These are phyloP conservation scores for Drosophila cognata DNA, from an alignment of 2,888 invertebrate species.

Conservation along the genomic window DNA sequence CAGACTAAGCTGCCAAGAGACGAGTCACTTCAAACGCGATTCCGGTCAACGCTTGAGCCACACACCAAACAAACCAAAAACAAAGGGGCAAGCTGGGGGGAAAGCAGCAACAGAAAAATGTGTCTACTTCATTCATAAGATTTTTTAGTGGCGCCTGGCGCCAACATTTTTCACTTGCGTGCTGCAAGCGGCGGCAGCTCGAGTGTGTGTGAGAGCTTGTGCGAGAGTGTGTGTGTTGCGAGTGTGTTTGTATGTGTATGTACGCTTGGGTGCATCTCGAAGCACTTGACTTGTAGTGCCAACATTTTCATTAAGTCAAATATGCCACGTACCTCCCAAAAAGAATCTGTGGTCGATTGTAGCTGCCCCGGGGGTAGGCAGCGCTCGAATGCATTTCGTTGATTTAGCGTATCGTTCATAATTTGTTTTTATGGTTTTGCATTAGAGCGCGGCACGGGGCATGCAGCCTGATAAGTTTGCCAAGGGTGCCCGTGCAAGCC, in stretches of 20 bases:
- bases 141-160: slow-evolving; percentile 82
- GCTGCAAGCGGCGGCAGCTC: slow-evolving; percentile 61
- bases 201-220: slow-evolving; percentile 29
- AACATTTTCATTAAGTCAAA: slow-evolving; percentile 83
- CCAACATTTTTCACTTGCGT: slow-evolving; percentile 79
- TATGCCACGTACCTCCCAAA: slow-evolving; percentile 67
- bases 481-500: neutral
- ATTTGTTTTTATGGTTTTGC: slow-evolving; percentile 82
- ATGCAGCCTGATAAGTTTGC: slow-evolving; percentile 48
- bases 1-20: slow-evolving; percentile 23
- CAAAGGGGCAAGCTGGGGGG: slow-evolving; percentile 3
- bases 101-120: slow-evolving; percentile 56
- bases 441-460: slow-evolving; percentile 62
- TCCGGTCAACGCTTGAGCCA: slow-evolving; percentile 59
- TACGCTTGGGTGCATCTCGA: slow-evolving; percentile 77
- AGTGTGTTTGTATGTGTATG: slow-evolving; percentile 33
- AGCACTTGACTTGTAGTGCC: slow-evolving; percentile 84
- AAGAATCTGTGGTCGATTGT: slow-evolving; percentile 36
- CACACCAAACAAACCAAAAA: slow-evolving; percentile 25
- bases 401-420: slow-evolving; percentile 83
- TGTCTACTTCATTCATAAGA: slow-evolving; percentile 80
- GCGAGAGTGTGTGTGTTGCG: slow-evolving; percentile 9
- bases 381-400: slow-evolving; percentile 68
- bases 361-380: slow-evolving; percentile 13
- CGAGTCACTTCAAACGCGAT: slow-evolving; percentile 53